Conservation (phyloP, 2,888 invertebrate species). For the Ephialtes manifestator region DNA sequence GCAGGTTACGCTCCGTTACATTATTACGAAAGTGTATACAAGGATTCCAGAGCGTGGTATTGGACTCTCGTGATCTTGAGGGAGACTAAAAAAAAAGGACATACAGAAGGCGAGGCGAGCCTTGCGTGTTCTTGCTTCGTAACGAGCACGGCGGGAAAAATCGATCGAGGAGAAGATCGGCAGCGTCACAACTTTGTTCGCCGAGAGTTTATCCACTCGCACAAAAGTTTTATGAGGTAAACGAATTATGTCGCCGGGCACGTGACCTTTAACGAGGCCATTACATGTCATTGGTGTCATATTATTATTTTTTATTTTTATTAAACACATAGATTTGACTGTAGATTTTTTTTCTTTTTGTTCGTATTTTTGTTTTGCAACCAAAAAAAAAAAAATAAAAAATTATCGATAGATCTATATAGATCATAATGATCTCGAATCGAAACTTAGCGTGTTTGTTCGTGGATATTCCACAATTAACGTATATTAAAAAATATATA, state of each 20-base stretch:
- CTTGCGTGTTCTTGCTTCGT: slow-evolving; percentile 33
- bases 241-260: not conserved
- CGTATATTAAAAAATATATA: too few relatives aligned
- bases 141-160: slow-evolving; percentile 11
- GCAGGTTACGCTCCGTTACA: slow-evolving; percentile 58
- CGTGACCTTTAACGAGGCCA: not conserved
- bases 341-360: not conserved
- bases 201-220: not conserved
- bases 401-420: slow-evolving; percentile 48
- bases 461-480: slow-evolving; percentile 27
- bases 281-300: not conserved
- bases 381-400: too few relatives aligned
- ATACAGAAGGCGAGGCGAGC: slow-evolving; percentile 22
- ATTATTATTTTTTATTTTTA: not conserved
- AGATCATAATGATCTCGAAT: slow-evolving; percentile 21
- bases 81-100: not conserved
- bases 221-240: slow-evolving; percentile 5
- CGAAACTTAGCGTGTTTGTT: slow-evolving; percentile 5
- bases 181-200: not conserved
- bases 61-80: slow-evolving; percentile 26
- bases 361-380: too few relatives aligned
- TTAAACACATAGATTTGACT: not conserved
- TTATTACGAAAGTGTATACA: slow-evolving; percentile 58
- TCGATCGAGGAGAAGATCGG: slow-evolving; percentile 24
- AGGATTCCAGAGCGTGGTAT: slow-evolving; percentile 22